A percentile compares a stretch with the other conserved stretches of the same genome.
Conservation (phyloP, 35 echinoderm and acorn worm genomes). For the Holothuria glaberrima region DNA sequence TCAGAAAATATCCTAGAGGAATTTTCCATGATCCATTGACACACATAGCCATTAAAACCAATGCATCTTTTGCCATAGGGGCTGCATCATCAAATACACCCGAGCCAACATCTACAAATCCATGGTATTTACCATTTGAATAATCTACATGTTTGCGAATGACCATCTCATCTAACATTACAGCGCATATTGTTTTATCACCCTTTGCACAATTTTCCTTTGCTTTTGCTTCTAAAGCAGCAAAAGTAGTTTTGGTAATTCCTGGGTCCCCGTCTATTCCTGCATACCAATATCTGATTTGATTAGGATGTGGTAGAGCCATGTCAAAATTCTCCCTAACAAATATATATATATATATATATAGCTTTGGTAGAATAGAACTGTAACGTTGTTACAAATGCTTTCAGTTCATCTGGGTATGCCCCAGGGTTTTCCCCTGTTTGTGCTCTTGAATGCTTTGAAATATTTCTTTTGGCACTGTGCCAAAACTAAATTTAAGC, state of each 20-base stretch:
- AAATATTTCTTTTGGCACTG: slow-evolving; percentile 15
- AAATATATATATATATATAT: neutral
- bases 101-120: slow-evolving; percentile 41
- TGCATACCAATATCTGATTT: neutral
- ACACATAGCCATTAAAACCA: slow-evolving; percentile 40
- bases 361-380: neutral
- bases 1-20: slow-evolving; percentile 46
- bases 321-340: neutral
- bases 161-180: slow-evolving; percentile 55
- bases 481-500: slow-evolving; percentile 7
- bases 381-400: neutral
- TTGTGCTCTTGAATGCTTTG: neutral
- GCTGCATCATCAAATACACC: slow-evolving; percentile 22
- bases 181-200: neutral
- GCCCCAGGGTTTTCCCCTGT: neutral
- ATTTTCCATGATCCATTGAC: slow-evolving; percentile 56
- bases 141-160: slow-evolving; percentile 48
- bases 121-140: slow-evolving; percentile 31
- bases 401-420: neutral
- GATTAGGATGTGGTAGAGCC: neutral
- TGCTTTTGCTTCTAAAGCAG: neutral
- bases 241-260: neutral
- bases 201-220: neutral
- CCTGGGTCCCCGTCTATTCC: neutral
- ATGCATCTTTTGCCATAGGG: slow-evolving; percentile 50